These are phyloP conservation scores for Eurypyga helias DNA, from an alignment of 2,113 vertebrate species.

Conservation along the genomic window DNA sequence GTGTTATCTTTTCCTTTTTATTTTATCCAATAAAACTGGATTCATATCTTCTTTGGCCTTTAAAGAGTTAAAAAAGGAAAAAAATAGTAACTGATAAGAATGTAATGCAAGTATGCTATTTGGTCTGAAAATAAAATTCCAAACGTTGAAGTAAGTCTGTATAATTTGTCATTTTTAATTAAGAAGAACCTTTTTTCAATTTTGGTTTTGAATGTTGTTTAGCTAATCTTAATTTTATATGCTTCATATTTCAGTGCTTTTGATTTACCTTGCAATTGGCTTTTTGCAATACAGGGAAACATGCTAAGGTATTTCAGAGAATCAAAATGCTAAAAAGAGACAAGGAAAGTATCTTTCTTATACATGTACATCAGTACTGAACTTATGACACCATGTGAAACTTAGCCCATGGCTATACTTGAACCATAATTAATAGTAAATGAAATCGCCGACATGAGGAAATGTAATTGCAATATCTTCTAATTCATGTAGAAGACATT, in stretches of 20 bases:
- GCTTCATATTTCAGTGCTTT: background rate
- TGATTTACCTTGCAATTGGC: background rate
- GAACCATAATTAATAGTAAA: conserved; percentile 1
- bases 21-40: background rate
- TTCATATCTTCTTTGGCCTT: background rate
- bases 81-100: background rate
- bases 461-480: background rate
- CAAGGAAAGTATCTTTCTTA: background rate
- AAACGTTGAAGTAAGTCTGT: background rate
- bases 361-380: background rate
- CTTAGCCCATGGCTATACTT: background rate
- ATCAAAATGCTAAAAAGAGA: background rate
- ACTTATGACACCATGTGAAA: background rate
- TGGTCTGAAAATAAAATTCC: background rate
- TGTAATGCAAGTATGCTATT: background rate
- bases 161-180: background rate
- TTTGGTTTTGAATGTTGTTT: background rate
- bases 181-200: background rate
- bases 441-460: background rate
- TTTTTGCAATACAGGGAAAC: background rate
- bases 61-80: background rate
- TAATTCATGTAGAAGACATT: background rate
- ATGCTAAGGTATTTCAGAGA: background rate
- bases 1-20: background rate
- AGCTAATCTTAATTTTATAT: background rate